These are phyloP conservation scores for Conchocele bisecta DNA, from an alignment of 2,888 invertebrate genomes.

Conservation along the genomic window DNA sequence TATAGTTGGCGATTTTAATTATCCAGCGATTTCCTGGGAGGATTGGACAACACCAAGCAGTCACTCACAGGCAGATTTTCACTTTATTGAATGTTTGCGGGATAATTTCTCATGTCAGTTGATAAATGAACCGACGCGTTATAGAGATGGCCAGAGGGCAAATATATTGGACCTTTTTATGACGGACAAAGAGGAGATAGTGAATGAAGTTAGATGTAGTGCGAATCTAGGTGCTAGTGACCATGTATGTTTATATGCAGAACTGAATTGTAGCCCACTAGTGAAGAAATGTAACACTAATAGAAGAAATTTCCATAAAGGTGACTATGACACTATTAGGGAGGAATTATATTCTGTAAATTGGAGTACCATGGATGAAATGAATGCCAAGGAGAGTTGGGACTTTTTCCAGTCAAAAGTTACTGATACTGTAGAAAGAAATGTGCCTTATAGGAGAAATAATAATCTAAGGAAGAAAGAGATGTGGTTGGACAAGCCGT, in stretches of 20 bases:
- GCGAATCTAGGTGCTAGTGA: constrained; percentile 8
- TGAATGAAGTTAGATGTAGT: background rate
- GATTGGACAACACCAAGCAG: constrained; percentile 1
- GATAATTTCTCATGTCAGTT: background rate
- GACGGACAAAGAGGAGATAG: background rate
- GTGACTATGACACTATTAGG: constrained; percentile 2
- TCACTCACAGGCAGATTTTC: background rate
- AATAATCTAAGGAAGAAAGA: background rate
- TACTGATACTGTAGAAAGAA: background rate
- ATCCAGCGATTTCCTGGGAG: background rate
- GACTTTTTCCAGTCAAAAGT: background rate
- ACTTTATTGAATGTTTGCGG: constrained; percentile 3
- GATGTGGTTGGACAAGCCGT: background rate
- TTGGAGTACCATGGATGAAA: background rate
- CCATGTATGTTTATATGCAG: background rate
- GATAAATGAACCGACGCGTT: constrained; percentile 1
- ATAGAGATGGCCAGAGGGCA: background rate
- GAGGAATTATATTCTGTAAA: background rate
- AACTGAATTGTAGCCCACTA: background rate
- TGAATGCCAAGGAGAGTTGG: background rate
- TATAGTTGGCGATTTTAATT: constrained; percentile 2
- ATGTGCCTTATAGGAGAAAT: background rate
- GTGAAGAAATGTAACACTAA: background rate
- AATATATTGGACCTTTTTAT: constrained; percentile 7
- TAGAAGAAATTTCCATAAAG: constrained; percentile 9